A percentile compares a stretch with the other conserved stretches of the same genome.
Evolutionary conservation across 2,888 invertebrate genomes (phyloP).

Genomic region (Tuta absoluta): DNA sequence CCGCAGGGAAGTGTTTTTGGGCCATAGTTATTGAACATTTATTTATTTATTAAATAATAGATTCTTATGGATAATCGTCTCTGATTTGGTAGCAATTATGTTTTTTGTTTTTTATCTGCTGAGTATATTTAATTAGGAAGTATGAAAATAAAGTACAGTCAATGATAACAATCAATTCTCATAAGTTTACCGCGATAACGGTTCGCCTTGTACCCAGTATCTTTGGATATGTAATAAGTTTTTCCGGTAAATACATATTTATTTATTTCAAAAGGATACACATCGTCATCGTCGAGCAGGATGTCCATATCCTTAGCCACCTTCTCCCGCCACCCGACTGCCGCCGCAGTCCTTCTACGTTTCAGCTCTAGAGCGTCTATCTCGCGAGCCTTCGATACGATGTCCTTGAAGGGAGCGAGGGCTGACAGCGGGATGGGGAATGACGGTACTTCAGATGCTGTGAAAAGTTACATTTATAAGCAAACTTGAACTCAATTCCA

Average conservation of each 20-base stretch:
- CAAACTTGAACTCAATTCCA: not conserved
- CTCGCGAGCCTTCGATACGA: constrained; percentile 89
- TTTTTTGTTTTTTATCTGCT: too few species aligned
- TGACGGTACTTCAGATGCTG: constrained; percentile 84
- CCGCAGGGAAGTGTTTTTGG: not conserved
- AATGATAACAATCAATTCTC: too few species aligned
- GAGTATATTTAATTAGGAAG: too few species aligned
- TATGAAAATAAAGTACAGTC: too few species aligned
- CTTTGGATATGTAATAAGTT: too few species aligned
- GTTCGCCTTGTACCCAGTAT: too few species aligned
- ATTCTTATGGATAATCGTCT: too few species aligned
- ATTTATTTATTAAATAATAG: too few species aligned
- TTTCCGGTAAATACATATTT: not conserved
- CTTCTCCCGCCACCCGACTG: constrained; percentile 92
- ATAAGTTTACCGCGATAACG: too few species aligned
- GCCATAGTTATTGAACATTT: not conserved
- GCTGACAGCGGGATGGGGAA: constrained; percentile 89
- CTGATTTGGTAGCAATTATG: too few species aligned
- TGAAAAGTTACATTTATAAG: not conserved
- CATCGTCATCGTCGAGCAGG: constrained; percentile 88
- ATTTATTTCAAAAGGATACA: constrained; percentile 71
- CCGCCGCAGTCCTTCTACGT: constrained; percentile 82
- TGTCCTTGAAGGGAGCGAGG: constrained; percentile 82
- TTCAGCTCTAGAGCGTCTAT: constrained; percentile 89
- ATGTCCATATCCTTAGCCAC: constrained; percentile 95